Conservation (phyloP, 1,140 invertebrate genomes). For the Hirudo medicinalis region DNA sequence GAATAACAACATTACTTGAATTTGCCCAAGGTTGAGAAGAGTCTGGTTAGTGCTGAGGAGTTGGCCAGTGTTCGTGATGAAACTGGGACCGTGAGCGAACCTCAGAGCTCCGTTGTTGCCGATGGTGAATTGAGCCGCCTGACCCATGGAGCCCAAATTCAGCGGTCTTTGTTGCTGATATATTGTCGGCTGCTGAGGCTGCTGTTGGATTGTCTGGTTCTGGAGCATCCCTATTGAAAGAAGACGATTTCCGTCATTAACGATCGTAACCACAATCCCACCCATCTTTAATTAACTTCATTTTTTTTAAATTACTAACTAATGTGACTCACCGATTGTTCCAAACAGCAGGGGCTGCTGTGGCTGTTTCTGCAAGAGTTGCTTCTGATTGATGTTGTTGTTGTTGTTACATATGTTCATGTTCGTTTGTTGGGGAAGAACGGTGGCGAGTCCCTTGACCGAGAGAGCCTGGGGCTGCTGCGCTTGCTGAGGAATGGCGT, state of each 20-base stretch:
- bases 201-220: not conserved
- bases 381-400: slow-evolving; percentile 2
- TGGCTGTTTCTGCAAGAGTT: not conserved
- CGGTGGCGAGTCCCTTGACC: slow-evolving; percentile 4
- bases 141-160: not conserved
- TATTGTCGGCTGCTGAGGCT: slow-evolving; percentile 10
- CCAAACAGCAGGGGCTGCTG: not conserved
- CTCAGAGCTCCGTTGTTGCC: not conserved
- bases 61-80: slow-evolving; percentile 11
- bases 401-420: not conserved
- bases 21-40: slow-evolving; percentile 3
- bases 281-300: not conserved
- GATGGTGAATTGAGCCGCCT: slow-evolving; percentile 5
- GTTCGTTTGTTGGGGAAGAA: slow-evolving; percentile 16
- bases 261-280: not conserved
- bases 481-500: not conserved
- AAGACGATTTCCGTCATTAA: not conserved
- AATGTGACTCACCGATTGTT: not conserved
- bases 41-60: slow-evolving; percentile 9
- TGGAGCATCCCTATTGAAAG: not conserved
- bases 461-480: not conserved
- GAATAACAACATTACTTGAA: not conserved
- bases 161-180: not conserved
- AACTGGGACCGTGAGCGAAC: not conserved
- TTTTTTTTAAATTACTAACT: not conserved